A percentile compares a stretch with the other conserved stretches of the same genome.
phyloP scores from a whole-genome alignment of 2,797 vertebrate species.

The Bradypus variegatus region DNA sequence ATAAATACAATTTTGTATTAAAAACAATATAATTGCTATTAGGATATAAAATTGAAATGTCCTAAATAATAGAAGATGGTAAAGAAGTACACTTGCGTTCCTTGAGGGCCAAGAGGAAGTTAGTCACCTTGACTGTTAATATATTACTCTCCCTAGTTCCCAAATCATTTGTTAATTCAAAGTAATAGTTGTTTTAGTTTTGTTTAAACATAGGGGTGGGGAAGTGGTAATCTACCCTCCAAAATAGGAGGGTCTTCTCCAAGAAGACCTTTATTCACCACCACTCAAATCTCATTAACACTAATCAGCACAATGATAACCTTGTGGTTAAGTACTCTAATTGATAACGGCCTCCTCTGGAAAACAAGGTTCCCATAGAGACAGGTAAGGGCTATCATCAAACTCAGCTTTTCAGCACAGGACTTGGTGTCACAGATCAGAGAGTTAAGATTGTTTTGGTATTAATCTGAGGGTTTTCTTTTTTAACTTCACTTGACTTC shows the following conservation, averaged over 20 bases:
- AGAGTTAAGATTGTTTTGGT: slow-evolving; percentile 37
- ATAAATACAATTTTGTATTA: slow-evolving; percentile 16
- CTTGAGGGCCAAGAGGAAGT: background rate
- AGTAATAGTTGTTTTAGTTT: slow-evolving; percentile 42
- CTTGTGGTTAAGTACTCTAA: slow-evolving; percentile 45
- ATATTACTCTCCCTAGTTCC: background rate
- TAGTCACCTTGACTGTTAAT: slow-evolving; percentile 24
- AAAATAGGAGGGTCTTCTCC: background rate
- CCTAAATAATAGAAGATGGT: slow-evolving; percentile 15
- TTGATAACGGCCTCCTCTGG: slow-evolving; percentile 42
- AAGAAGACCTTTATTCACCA: slow-evolving; percentile 20
- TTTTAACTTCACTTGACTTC: slow-evolving; percentile 50
- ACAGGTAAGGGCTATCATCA: slow-evolving; percentile 50
- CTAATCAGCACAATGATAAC: slow-evolving; percentile 51
- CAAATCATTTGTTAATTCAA: slow-evolving; percentile 40
- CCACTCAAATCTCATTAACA: slow-evolving; percentile 48
- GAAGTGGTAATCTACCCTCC: background rate
- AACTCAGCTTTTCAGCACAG: slow-evolving; percentile 37
- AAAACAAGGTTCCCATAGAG: slow-evolving; percentile 44
- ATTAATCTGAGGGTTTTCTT: slow-evolving; percentile 44
- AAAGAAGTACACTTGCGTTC: background rate
- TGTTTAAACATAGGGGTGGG: slow-evolving; percentile 15
- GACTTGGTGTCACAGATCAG: slow-evolving; percentile 1
- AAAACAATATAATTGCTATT: slow-evolving; percentile 5
- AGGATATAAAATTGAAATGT: slow-evolving; percentile 42